These are phyloP conservation scores for Cheilosia grossa DNA, from an alignment of 2,888 invertebrate species.

Conservation along the genomic window DNA sequence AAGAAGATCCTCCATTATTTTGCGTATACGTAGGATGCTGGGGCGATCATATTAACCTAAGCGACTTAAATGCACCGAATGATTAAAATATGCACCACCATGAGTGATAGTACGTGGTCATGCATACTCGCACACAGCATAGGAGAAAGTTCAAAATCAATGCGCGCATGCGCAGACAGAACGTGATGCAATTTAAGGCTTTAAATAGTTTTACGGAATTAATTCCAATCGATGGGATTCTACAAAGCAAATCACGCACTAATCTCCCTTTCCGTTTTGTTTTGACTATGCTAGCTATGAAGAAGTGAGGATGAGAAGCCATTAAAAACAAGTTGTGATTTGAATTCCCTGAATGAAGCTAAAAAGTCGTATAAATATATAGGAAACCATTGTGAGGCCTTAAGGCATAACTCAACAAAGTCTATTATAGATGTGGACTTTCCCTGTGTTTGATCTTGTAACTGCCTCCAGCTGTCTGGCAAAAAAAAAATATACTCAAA, in stretches of 20 bases:
- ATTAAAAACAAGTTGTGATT: slow-evolving; percentile 19
- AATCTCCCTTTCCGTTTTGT: slow-evolving; percentile 3
- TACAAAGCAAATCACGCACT: slow-evolving; percentile 12
- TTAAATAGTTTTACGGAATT: slow-evolving; percentile 36
- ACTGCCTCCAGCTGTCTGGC: background rate
- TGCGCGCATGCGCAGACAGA: slow-evolving; percentile 23
- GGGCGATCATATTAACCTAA: slow-evolving; percentile 5
- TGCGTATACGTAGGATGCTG: slow-evolving; percentile 19
- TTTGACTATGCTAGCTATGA: background rate
- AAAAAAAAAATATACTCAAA: too few species aligned
- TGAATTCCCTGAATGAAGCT: slow-evolving; percentile 25
- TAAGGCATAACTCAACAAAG: background rate
- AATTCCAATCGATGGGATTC: slow-evolving; percentile 38
- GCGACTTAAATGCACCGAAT: slow-evolving; percentile 20
- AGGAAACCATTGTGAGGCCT: background rate
- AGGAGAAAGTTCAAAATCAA: slow-evolving; percentile 45
- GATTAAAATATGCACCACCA: slow-evolving; percentile 37
- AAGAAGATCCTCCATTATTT: slow-evolving; percentile 7
- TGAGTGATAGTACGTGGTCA: slow-evolving; percentile 32
- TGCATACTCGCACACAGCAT: slow-evolving; percentile 7
- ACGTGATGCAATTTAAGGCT: slow-evolving; percentile 48
- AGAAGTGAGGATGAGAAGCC: background rate
- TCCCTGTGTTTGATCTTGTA: slow-evolving; percentile 16
- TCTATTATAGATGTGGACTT: slow-evolving; percentile 24
- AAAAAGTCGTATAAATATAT: slow-evolving; percentile 8